Evolutionary conservation across 2,113 vertebrate species (phyloP), one percentile per base, ranked within the genome.

Genomic region (Chloropsis cyanopogon): DNA sequence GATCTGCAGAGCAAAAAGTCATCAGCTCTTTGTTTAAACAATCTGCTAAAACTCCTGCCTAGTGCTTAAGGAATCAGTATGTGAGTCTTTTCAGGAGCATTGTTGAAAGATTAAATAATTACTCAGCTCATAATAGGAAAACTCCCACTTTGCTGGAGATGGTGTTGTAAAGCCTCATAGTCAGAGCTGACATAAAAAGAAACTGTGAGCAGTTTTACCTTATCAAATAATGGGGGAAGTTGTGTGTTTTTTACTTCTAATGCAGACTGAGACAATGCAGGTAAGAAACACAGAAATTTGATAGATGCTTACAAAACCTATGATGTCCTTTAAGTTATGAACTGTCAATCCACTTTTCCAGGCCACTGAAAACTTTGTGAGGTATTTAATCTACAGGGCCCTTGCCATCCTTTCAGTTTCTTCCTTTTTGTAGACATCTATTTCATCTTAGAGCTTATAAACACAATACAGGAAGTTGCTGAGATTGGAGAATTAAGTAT

Each of bases 71-170:
- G 39, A 57, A 57, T 78, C 77, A 79, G 66, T 29, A 73, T 94
- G 86, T 83, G 47, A 49, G 39, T 23, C 31, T 88, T 94, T 90
- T 95, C 60, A 70, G 50, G 54, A 72, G 28, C 28, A 59, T 60
- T 78, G 82, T 65, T 94, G 91, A 93, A 96, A 92, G 73, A 91
- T 77, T 47, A 72, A 91, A 63, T 94, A 88, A 85, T 96, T 87
- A 54, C 35, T 44, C 35, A n/a, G 33, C 53, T 90, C 18, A 17
- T 77, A 20, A 88, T 42, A 37, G 39, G 52, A 70, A 71, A 73
- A 88, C 20, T 42, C 35, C 26, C 13, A 25, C 1, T 86, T 90
- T 91, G 28, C 46, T 93, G 85, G 72, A 26, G 71, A 15, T 76
- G 53, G 37, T 90, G 47, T 28, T 89, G 29, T 86, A 76, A 94